A percentile compares a stretch with the other conserved stretches of the same genome.
phyloP scores from a whole-genome alignment of 2,888 invertebrate species.

The Adelognathus sp. region DNA sequence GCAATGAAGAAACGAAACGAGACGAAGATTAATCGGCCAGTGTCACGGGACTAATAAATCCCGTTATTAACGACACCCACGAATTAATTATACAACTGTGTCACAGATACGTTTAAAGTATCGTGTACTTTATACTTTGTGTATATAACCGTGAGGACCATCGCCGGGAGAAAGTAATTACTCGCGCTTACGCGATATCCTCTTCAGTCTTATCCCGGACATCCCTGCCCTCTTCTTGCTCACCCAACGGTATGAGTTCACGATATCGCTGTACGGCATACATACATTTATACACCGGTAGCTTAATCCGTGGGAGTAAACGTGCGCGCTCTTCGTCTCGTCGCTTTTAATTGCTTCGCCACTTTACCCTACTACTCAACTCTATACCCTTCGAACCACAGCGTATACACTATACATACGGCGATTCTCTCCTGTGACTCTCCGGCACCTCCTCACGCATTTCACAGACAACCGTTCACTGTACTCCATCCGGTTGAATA shows the following conservation, averaged over 20 bases:
- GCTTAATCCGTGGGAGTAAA: constrained; percentile 51
- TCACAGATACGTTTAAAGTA: not conserved
- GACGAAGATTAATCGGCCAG: not conserved
- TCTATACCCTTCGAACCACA: constrained; percentile 1
- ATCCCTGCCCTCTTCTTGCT: constrained; percentile 4
- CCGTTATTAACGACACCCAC: constrained; percentile 9
- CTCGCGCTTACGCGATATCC: constrained; percentile 45
- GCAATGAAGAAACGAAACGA: not conserved
- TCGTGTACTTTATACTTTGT: not conserved
- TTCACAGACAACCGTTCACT: constrained; percentile 47
- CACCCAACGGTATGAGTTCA: no score
- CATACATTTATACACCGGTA: no score
- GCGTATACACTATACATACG: no score
- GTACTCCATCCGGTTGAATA: constrained; percentile 58
- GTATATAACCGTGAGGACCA: not conserved
- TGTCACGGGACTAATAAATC: not conserved
- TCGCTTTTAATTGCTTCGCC: constrained; percentile 58
- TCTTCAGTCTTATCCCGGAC: constrained; percentile 37
- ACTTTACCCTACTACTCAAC: not conserved
- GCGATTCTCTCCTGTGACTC: not conserved
- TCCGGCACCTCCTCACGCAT: not conserved
- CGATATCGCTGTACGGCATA: not conserved
- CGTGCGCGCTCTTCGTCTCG: constrained; percentile 32
- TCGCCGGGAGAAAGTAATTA: constrained; percentile 51
- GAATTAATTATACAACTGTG: not conserved